These are phyloP conservation scores for Drosophila kurseongensis DNA, from an alignment of 1,140 invertebrate species.

Conservation along the genomic window DNA sequence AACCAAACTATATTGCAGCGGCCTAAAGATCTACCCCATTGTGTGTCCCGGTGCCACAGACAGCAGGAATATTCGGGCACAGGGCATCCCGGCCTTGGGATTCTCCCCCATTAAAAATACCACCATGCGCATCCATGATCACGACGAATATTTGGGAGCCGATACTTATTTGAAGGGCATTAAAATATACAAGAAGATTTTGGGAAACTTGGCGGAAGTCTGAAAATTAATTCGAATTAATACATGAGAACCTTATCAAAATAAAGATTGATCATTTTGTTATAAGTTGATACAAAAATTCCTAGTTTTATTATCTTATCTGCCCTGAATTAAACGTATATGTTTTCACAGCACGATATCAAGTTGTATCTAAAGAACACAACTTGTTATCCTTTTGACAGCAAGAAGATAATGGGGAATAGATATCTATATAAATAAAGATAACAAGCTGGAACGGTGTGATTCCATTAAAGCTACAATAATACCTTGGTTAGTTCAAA, in stretches of 20 bases:
- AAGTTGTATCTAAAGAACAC: slow-evolving; percentile 5
- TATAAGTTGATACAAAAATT: slow-evolving; percentile 26
- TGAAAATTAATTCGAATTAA: slow-evolving; percentile 71
- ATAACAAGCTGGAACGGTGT: background rate
- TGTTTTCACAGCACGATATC: slow-evolving; percentile 14
- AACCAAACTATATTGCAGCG: slow-evolving; percentile 33
- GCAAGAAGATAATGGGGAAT: background rate
- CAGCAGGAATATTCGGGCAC: slow-evolving; percentile 89
- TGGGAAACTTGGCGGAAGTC: slow-evolving; percentile 86
- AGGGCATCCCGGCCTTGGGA: slow-evolving; percentile 90
- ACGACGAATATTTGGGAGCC: slow-evolving; percentile 91
- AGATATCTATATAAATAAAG: background rate
- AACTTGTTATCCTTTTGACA: background rate
- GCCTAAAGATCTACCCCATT: slow-evolving; percentile 87
- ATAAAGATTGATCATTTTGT: slow-evolving; percentile 30
- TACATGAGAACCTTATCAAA: slow-evolving; percentile 85
- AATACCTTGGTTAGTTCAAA: slow-evolving; percentile 4
- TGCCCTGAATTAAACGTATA: slow-evolving; percentile 15
- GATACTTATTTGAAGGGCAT: slow-evolving; percentile 90
- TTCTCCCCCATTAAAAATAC: slow-evolving; percentile 93
- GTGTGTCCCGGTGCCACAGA: slow-evolving; percentile 94
- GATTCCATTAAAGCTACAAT: background rate
- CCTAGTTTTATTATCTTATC: slow-evolving; percentile 18
- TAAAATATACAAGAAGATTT: slow-evolving; percentile 88
- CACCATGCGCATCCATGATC: slow-evolving; percentile 90